Percentiles rank a stretch among this genome's conserved stretches.
Evolutionary conservation across 2,797 vertebrate species (phyloP).

Genomic region (Merluccius polli): DNA sequence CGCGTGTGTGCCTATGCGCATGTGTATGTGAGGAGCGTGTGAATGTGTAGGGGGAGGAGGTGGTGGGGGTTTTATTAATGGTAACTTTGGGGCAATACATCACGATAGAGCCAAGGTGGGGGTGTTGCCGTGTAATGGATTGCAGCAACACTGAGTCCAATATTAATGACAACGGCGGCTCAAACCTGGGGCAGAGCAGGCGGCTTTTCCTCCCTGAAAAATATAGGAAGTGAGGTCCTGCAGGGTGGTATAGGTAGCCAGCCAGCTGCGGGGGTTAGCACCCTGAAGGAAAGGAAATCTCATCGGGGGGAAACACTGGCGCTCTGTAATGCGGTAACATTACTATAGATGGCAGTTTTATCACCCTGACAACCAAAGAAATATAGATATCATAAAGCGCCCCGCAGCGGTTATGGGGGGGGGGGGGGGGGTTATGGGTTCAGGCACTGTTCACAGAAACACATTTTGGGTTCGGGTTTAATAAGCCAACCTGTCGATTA

Average conservation of each 20-base stretch:
- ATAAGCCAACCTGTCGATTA: constrained; percentile 27
- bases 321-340: constrained; percentile 41
- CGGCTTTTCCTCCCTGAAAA: constrained; percentile 43
- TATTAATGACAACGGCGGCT: constrained; percentile 57
- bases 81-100: constrained; percentile 52
- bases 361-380: constrained; percentile 25
- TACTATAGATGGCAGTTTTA: constrained; percentile 41
- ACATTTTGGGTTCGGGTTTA: constrained; percentile 9
- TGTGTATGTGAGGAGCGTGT: neutral
- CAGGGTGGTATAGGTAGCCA: constrained; percentile 4
- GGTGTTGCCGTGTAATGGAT: constrained; percentile 50
- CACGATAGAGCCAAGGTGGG: constrained; percentile 53
- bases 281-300: constrained; percentile 31
- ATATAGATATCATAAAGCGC: constrained; percentile 41
- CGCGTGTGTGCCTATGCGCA: neutral
- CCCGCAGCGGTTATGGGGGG: constrained; percentile 19
- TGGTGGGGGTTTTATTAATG: constrained; percentile 56
- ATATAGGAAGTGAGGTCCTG: constrained; percentile 7
- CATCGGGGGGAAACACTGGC: constrained; percentile 16
- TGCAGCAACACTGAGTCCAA: constrained; percentile 32
- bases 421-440: constrained; percentile 32
- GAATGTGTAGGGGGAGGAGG: constrained; percentile 4
- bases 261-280: constrained; percentile 10
- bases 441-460: constrained; percentile 24
- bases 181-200: constrained; percentile 40